Base-by-base conservation (phyloP, 2,888 invertebrate species). In the Drosophila gaucha region DNA sequence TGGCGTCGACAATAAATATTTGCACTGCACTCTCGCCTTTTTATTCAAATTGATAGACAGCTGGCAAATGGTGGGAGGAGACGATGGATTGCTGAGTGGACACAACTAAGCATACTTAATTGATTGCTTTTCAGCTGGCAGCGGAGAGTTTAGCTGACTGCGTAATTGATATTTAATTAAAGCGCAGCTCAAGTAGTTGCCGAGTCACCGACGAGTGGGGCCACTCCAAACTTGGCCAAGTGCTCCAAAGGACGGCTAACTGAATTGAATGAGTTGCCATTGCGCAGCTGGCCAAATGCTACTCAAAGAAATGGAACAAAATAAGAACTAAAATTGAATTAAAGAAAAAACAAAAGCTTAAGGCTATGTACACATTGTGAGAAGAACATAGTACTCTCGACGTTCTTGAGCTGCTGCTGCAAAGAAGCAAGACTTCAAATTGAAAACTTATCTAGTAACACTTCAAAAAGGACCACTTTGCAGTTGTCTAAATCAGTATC, bases 151-250 rank as follows among this genome's bases (percentile, higher is more conserved):
- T 51, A 55, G 56, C 54, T 63, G 66, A 56, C 74, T 63, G 67
- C 64, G 87, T 87, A 82, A 87, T 82, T 87, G 87, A 87, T 82
- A 85, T 82, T 85, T 82, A 82, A 82, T 82, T 82, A 82, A 85
- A 82, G 78, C 87, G 62, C 73, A 73, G 66, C 50, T 69, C 30
- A 84, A 86, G 80, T 63, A 67, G 60, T 69, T 86, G 68, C 80
- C 78, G 51, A 64, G 74, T 67, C 74, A 83, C 47, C 51, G 24
- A 16, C 44, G 35, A 73, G 60, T 74, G 62, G 39, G 57, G 38
- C 51, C 57, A 63, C 57, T 74, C 9, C 20, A 52, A 36, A 35
- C 28, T 30, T 36, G 54, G 44, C 33, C 30, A 55, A 71, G 80
- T 49, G 51, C 39, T 50, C 30, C 41, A 9, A 41, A 20, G 38